Evolutionary conservation across 2,888 invertebrate genomes (phyloP), one percentile per base, ranked within the genome.

Genomic region (Sericinus montela): DNA sequence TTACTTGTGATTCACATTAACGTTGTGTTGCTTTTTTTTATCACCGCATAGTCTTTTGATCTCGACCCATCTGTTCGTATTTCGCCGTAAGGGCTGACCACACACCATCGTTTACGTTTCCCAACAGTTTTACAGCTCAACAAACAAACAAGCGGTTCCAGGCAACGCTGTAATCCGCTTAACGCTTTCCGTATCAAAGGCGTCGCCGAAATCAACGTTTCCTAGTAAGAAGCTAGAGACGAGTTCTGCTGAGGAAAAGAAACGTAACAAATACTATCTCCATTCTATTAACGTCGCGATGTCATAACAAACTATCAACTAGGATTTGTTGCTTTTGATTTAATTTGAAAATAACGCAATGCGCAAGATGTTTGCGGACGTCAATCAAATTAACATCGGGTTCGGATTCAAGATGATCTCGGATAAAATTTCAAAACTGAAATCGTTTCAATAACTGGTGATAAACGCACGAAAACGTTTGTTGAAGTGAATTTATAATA

Each of bases 81-180:
- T 86, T 88, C 88, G 86, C 80, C 82, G 87, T 88, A 88, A 88
- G 87, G 83, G 81, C 81, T 80, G 87, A 77, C 88, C 87, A 88
- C 88, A 87, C 88, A 85, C 87, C 85, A 78, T 57, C 77, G 82
- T 87, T 86, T 88, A 87, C 86, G 80, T 75, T 76, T 76, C 80
- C 67, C 78, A 80, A 79, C 85, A 75, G 82, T 85, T 87, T 86
- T 82, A 87, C 83, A 78, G 69, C 70, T 72, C 63, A 72, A 80
- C 84, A 88, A 88, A 87, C 86, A 87, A 87, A 87, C 86, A 88
- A 42, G 69, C 75, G 75, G 75, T 87, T 88, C 85, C 80, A 67
- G 72, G 85, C 81, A 85, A 62, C 67, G 82, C 71, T 65, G 76
- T 73, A 72, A 73, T 70, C 63, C 65, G 70, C 70, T 69, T 67